Conservation (phyloP, 2,888 invertebrate species). For the Bellardia pandia region DNA sequence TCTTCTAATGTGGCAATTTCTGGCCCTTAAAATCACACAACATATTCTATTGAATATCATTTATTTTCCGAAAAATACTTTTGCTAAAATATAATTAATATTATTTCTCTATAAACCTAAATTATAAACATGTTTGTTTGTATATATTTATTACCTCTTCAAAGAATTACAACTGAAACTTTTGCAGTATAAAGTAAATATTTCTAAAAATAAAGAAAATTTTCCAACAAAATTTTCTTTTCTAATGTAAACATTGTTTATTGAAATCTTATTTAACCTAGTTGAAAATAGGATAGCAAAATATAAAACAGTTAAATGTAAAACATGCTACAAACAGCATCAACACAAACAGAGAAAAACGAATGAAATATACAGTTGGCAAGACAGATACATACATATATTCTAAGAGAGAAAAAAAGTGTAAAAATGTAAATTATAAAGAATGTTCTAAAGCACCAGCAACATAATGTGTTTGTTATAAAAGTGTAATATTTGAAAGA, state of each 20-base stretch:
- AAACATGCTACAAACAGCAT: neutral
- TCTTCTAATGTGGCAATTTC: too few relatives aligned
- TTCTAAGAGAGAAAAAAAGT: slow-evolving; percentile 11
- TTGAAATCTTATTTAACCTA: slow-evolving; percentile 65
- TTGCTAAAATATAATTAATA: too few relatives aligned
- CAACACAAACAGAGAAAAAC: neutral
- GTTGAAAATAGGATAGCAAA: slow-evolving; percentile 26
- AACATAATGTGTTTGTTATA: slow-evolving; percentile 10
- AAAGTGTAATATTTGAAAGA: neutral
- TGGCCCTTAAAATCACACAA: too few relatives aligned
- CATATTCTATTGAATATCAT: too few relatives aligned
- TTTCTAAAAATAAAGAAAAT: too few relatives aligned
- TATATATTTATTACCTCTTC: too few relatives aligned
- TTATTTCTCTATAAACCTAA: too few relatives aligned
- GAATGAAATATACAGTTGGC: neutral
- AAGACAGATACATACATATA: neutral
- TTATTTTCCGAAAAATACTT: too few relatives aligned
- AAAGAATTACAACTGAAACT: too few relatives aligned
- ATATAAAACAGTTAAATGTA: slow-evolving; percentile 16
- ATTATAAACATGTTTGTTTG: too few relatives aligned
- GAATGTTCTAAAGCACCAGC: slow-evolving; percentile 1
- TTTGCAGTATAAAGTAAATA: too few relatives aligned
- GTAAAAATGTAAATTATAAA: slow-evolving; percentile 54
- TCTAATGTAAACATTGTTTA: slow-evolving; percentile 64
- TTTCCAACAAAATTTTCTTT: neutral